Conservation (phyloP, 2,888 invertebrate genomes). For the Glaucopsyche alexis region DNA sequence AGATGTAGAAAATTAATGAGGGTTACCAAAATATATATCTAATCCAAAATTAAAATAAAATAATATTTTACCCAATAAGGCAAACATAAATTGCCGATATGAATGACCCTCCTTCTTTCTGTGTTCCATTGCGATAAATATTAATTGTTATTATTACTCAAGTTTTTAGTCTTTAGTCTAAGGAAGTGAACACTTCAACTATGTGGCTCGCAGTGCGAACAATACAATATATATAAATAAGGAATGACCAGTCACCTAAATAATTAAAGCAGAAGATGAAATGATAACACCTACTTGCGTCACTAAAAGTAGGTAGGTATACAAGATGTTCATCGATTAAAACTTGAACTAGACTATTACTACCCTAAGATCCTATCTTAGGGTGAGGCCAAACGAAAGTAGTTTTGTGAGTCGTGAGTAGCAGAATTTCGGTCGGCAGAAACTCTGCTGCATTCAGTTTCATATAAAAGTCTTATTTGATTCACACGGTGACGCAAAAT, state of each 20-base stretch:
- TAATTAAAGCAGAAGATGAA: constrained; percentile 24
- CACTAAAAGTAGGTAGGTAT: not conserved
- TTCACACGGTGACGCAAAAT: too few relatives aligned
- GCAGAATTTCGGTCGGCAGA: too few relatives aligned
- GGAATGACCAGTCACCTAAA: constrained; percentile 24
- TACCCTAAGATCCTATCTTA: too few relatives aligned
- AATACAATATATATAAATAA: constrained; percentile 21
- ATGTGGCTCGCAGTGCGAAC: constrained; percentile 10
- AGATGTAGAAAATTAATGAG: too few relatives aligned
- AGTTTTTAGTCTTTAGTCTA: not conserved
- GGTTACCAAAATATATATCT: too few relatives aligned
- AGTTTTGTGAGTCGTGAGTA: too few relatives aligned
- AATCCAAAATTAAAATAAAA: not conserved
- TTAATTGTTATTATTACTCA: not conserved
- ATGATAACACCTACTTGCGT: constrained; percentile 23
- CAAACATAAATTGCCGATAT: constrained; percentile 18
- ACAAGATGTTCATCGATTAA: constrained; percentile 20
- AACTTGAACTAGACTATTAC: not conserved
- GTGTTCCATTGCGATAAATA: not conserved
- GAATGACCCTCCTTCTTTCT: constrained; percentile 22
- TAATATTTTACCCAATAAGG: constrained; percentile 25
- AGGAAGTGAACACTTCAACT: constrained; percentile 1
- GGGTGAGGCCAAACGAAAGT: too few relatives aligned
- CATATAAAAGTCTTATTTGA: too few relatives aligned
- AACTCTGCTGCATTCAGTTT: too few relatives aligned